Evolutionary conservation across 2,113 vertebrate species (phyloP).

Genomic region (Epinephelus lanceolatus): DNA sequence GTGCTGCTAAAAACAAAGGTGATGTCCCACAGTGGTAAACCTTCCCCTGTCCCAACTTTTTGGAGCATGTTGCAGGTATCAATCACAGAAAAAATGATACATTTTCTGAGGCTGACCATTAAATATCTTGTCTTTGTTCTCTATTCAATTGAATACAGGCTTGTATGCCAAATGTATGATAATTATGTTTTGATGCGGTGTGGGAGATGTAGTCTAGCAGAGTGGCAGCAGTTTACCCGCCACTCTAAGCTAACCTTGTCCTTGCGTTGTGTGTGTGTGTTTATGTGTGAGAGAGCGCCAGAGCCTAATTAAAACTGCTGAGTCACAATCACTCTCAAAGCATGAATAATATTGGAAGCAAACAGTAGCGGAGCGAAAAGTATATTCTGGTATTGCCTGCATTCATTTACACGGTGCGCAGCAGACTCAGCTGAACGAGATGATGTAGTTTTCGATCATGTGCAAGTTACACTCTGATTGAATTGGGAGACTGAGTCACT

Average conservation of each 20-base stretch:
- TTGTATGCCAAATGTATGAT: neutral
- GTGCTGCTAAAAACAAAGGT: too few relatives aligned
- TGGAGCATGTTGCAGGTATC: too few relatives aligned
- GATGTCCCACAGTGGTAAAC: too few relatives aligned
- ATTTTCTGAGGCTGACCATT: too few relatives aligned
- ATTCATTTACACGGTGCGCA: conserved; percentile 2
- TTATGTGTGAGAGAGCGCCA: neutral
- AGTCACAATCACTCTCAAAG: conserved; percentile 35
- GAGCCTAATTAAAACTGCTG: conserved; percentile 40
- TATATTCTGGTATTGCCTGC: neutral
- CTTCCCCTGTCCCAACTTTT: too few relatives aligned
- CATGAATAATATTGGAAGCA: conserved; percentile 32
- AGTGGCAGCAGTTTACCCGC: conserved; percentile 1
- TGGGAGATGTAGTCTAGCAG: neutral
- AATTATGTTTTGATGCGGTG: neutral
- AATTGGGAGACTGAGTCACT: conserved; percentile 6
- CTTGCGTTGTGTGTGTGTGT: conserved; percentile 6
- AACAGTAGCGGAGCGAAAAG: neutral
- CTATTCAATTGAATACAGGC: too few relatives aligned
- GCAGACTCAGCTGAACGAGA: neutral
- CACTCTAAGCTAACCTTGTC: neutral
- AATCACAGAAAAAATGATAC: too few relatives aligned
- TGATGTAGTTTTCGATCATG: conserved; percentile 1
- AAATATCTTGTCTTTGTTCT: too few relatives aligned
- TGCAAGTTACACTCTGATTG: conserved; percentile 17